Conservation (phyloP, 2,888 invertebrate species). For the Drosophila helvetica region DNA sequence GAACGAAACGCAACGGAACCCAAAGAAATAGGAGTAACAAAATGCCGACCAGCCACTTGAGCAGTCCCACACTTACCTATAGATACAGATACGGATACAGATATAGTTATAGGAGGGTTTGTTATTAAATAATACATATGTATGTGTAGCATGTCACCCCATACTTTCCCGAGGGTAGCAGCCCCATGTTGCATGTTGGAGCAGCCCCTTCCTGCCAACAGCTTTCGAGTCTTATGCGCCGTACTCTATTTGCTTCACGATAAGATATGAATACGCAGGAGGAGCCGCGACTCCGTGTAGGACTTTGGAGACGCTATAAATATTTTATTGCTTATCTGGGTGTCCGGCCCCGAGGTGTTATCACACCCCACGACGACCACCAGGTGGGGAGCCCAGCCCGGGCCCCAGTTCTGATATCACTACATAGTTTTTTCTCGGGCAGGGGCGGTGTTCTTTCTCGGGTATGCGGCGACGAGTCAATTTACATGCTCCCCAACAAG, state of each 20-base stretch:
- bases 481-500: conserved; percentile 61
- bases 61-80: neutral
- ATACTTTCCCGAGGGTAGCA: conserved; percentile 4
- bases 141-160: neutral
- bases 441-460: conserved; percentile 26
- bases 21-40: conserved; percentile 29
- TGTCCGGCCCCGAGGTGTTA: conserved; percentile 47
- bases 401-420: conserved; percentile 56
- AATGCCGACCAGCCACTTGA: conserved; percentile 38
- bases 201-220: conserved; percentile 45
- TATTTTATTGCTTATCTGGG: conserved; percentile 71
- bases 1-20: neutral
- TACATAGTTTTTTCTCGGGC: conserved; percentile 14
- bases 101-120: conserved; percentile 18
- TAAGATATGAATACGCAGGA: conserved; percentile 59
- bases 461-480: conserved; percentile 57
- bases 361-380: conserved; percentile 50
- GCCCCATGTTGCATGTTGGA: conserved; percentile 31
- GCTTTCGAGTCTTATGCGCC: conserved; percentile 44
- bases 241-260: conserved; percentile 61
- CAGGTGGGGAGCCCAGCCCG: conserved; percentile 61
- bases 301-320: conserved; percentile 62
- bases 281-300: conserved; percentile 32
- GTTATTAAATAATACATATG: conserved; percentile 42
- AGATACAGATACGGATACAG: conserved; percentile 21